phyloP scores from a whole-genome alignment of 2,888 invertebrate genomes.

The Branchipolynoe longqiensis region DNA sequence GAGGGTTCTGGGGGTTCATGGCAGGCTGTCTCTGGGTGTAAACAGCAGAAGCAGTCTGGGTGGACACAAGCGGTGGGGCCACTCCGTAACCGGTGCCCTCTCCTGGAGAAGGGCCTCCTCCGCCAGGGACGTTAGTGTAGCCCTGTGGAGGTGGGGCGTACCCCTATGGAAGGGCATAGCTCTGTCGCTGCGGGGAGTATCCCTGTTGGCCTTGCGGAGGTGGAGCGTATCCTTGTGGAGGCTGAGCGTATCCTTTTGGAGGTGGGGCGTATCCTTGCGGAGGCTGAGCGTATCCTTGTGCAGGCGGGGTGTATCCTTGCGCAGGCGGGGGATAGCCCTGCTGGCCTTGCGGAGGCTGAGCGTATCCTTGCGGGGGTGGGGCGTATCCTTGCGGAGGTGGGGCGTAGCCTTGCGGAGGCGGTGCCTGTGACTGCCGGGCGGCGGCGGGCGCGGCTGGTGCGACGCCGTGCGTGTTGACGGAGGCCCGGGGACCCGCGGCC shows the following conservation, averaged over 20 bases:
- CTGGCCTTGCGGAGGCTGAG: not conserved
- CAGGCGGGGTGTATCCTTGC: constrained; percentile 3
- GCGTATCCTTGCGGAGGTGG: constrained; percentile 11
- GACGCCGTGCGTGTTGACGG: not conserved
- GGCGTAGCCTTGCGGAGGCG: not conserved
- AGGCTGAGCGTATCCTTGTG: constrained; percentile 17
- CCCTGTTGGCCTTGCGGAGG: not conserved
- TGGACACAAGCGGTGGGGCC: too few species aligned
- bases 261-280: constrained; percentile 28
- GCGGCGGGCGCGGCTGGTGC: not conserved
- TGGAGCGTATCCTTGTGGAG: not conserved
- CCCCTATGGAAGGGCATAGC: constrained; percentile 22
- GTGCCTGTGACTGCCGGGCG: not conserved
- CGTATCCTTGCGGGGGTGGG: not conserved
- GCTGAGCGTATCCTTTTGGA: not conserved
- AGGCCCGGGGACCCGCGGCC: not conserved
- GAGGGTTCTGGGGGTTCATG: too few species aligned
- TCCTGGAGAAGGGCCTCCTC: too few species aligned
- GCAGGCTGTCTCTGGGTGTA: too few species aligned
- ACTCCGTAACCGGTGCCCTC: too few species aligned
- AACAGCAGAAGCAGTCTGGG: too few species aligned
- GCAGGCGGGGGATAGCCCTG: not conserved
- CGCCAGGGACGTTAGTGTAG: not conserved
- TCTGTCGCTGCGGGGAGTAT: constrained; percentile 1
- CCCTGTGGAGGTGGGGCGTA: constrained; percentile 23